These are phyloP conservation scores for Albula glossodonta DNA, from an alignment of 2,113 vertebrate genomes.

Conservation along the genomic window DNA sequence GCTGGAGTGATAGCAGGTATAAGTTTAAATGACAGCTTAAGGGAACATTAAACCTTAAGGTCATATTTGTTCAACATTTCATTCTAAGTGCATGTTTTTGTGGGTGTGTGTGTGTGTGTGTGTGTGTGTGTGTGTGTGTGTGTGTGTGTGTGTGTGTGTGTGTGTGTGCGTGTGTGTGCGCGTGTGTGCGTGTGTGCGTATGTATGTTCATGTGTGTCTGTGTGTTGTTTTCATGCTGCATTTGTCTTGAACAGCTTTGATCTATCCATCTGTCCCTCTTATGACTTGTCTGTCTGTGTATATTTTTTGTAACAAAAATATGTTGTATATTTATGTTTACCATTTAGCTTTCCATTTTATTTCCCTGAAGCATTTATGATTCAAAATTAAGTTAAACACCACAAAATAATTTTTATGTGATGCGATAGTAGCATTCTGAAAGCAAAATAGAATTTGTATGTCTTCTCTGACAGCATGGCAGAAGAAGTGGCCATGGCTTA, in stretches of 20 bases:
- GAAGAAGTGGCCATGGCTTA: not conserved
- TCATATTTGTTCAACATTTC: constrained; percentile 70
- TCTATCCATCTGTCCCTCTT: not conserved
- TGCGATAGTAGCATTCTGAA: not conserved
- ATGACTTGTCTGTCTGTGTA: constrained; percentile 10
- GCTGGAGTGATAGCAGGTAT: constrained; percentile 70
- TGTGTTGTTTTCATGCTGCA: not conserved
- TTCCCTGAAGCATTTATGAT: not conserved
- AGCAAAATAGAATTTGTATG: not conserved
- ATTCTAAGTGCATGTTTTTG: not conserved
- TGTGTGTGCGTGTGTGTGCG: no score
- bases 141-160: not conserved
- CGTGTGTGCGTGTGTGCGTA: not conserved
- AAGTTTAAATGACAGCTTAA: constrained; percentile 72
- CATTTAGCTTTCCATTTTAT: not conserved
- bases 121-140: not conserved
- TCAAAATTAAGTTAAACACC: not conserved
- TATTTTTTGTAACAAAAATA: not conserved
- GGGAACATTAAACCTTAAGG: constrained; percentile 70
- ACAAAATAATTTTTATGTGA: not conserved
- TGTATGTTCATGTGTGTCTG: not conserved
- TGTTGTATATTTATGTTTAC: not conserved
- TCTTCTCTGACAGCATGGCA: not conserved
- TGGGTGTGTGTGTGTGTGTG: not conserved
- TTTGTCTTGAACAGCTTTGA: not conserved